A percentile compares a stretch with the other conserved stretches of the same genome.
phyloP scores from a whole-genome alignment of 2,888 invertebrate species.

The Hypolimnas misippus region DNA sequence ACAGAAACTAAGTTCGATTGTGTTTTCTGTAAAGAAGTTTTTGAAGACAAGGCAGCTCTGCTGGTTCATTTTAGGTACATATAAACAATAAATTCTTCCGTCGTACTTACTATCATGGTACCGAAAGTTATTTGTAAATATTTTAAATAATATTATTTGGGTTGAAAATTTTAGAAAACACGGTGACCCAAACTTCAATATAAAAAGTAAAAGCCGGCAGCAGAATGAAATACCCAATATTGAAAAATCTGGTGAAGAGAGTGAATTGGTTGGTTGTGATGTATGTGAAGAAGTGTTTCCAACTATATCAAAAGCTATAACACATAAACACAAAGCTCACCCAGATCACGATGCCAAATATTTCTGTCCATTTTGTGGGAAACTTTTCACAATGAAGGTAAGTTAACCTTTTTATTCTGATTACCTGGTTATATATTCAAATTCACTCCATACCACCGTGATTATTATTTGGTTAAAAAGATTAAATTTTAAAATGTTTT shows the following conservation, averaged over 20 bases:
- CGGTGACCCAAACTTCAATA: conserved; percentile 85
- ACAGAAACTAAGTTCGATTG: conserved; percentile 73
- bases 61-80: conserved; percentile 85
- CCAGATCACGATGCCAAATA: conserved; percentile 85
- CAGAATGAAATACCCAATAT: conserved; percentile 54
- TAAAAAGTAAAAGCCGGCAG: conserved; percentile 57
- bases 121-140: neutral
- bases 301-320: conserved; percentile 85
- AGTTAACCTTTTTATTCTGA: too few species aligned
- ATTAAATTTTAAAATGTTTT: too few species aligned
- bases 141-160: neutral
- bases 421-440: too few species aligned
- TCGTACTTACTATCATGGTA: neutral
- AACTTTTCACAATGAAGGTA: conserved; percentile 87
- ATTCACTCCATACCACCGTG: too few species aligned
- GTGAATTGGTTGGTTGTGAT: conserved; percentile 81
- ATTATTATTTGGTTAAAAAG: too few species aligned
- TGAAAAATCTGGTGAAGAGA: conserved; percentile 52
- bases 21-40: conserved; percentile 83
- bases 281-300: conserved; percentile 84
- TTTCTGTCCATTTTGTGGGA: conserved; percentile 87
- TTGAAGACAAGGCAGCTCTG: conserved; percentile 83
- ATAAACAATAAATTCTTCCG: conserved; percentile 8
- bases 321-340: conserved; percentile 87
- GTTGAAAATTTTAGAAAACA: conserved; percentile 81